Base-by-base conservation (phyloP, 53 echinoderm and acorn worm species). In the Arbacia lixula region DNA sequence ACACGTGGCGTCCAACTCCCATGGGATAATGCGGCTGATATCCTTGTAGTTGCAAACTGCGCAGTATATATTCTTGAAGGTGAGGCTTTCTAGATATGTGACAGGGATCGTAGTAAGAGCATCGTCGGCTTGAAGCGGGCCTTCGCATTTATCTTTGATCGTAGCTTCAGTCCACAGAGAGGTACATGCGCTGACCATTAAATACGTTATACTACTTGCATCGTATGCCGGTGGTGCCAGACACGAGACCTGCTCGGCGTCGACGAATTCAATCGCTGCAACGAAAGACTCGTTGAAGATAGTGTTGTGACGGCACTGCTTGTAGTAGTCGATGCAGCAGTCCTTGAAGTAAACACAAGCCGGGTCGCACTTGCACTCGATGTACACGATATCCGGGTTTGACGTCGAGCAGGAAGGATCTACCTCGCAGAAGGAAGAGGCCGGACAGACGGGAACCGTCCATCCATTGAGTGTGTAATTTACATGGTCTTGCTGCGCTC, bases 1-100 rank as follows among this genome's bases (percentile, higher is more conserved):
- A 43, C 69, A 69, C 21, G 42, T 69, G 5, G 46, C 69, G 25
- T 69, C 69, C 5, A 69, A 42, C 28, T 11, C 43, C 69, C 69
- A 69, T 11, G 69, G 69, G 16, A 16, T 69, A 17, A 69, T 43
- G 43, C 4, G 26, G 34, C 42, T 41, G 25, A 69, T 24, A 36
- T 27, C 21, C 14, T 26, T 69, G 42, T 6, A 69, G 69, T 69
- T 69, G 29, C 69, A 69, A 26, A 69, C 26, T 42, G 28, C 69
- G 36, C 69, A 69, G 36, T 69, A 69, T 6, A 69, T 29, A 43
- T 69, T 69, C 43, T 69, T 69, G 12, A 69, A 69, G 14, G 69
- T 69, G 69, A 69, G 40, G 6, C 14, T 69, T 6, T 28, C 16
- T 3, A 69, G 21, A 43, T 69, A 69, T 11, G 25, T 29, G 3